A percentile compares a stretch with the other conserved stretches of the same genome.
These are phyloP conservation scores for Pyralis farinalis DNA, from an alignment of 2,888 invertebrate species.

Conservation along the genomic window DNA sequence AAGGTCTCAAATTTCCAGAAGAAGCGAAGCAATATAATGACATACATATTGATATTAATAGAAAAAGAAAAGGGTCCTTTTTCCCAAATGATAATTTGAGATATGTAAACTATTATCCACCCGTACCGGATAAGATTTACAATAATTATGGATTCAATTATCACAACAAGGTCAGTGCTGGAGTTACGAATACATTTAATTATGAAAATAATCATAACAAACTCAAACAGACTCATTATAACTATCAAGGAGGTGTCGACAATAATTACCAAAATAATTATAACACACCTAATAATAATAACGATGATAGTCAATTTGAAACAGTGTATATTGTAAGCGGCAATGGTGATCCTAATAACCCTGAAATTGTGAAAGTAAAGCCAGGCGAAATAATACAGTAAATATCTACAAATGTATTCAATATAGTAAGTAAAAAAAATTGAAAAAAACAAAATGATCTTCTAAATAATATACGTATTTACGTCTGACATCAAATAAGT, in stretches of 20 bases:
- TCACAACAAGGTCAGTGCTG: slow-evolving; percentile 15
- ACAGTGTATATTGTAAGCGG: slow-evolving; percentile 71
- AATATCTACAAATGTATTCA: too few relatives aligned
- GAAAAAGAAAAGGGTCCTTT: slow-evolving; percentile 26
- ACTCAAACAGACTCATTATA: slow-evolving; percentile 20
- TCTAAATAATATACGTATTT: too few relatives aligned
- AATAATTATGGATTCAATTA: slow-evolving; percentile 9
- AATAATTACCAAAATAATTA: slow-evolving; percentile 30
- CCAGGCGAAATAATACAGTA: slow-evolving; percentile 31
- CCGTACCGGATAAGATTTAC: slow-evolving; percentile 9
- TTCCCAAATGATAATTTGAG: slow-evolving; percentile 21
- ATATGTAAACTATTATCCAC: slow-evolving; percentile 12
- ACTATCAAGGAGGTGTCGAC: slow-evolving; percentile 15
- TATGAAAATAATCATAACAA: slow-evolving; percentile 10
- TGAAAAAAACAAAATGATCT: too few relatives aligned
- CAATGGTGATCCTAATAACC: slow-evolving; percentile 66
- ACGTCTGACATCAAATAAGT: too few relatives aligned
- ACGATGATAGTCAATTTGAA: slow-evolving; percentile 32
- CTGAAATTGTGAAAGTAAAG: slow-evolving; percentile 61
- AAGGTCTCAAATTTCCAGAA: slow-evolving; percentile 39
- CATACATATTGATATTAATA: slow-evolving; percentile 18
- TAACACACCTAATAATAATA: slow-evolving; percentile 14
- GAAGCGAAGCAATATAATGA: slow-evolving; percentile 12
- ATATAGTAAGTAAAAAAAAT: too few relatives aligned
- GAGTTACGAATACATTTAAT: slow-evolving; percentile 5